phyloP scores from a whole-genome alignment of 2,113 vertebrate genomes.

The Dromiciops gliroides region DNA sequence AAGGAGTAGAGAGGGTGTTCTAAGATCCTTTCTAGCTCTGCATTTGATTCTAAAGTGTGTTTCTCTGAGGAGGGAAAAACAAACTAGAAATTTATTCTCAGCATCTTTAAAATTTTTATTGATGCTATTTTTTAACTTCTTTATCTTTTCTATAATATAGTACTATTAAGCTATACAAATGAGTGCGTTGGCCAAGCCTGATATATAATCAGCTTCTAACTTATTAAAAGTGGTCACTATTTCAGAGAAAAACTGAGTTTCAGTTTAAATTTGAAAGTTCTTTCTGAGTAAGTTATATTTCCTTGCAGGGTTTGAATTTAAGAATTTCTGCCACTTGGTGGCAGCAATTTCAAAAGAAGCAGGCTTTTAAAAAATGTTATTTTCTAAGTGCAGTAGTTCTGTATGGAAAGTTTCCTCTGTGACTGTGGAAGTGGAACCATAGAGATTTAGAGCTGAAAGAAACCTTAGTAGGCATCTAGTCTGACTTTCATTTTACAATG shows the following conservation, averaged over 20 bases:
- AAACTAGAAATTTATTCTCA: background rate
- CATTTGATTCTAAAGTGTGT: background rate
- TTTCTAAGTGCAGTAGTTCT: background rate
- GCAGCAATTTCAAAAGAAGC: slow-evolving; percentile 44
- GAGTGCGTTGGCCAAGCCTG: background rate
- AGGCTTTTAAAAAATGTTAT: fast-evolving
- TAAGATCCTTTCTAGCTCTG: background rate
- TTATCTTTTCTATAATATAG: background rate
- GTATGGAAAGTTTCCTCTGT: too few species aligned
- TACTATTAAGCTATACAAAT: background rate
- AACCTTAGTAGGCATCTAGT: background rate
- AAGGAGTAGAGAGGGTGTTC: background rate
- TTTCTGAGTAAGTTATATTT: background rate
- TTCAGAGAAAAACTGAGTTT: background rate
- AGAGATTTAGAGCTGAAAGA: background rate
- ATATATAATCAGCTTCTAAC: background rate
- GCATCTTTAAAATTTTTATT: background rate
- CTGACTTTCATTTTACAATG: background rate
- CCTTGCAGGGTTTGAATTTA: background rate
- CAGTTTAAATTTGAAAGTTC: background rate
- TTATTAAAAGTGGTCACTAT: background rate
- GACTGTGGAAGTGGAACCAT: background rate
- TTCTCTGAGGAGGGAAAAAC: background rate
- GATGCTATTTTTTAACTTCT: background rate
- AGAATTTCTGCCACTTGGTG: slow-evolving; percentile 53